These are phyloP conservation scores for Oophaga sylvatica DNA, from an alignment of 2,797 vertebrate genomes.

Conservation along the genomic window DNA sequence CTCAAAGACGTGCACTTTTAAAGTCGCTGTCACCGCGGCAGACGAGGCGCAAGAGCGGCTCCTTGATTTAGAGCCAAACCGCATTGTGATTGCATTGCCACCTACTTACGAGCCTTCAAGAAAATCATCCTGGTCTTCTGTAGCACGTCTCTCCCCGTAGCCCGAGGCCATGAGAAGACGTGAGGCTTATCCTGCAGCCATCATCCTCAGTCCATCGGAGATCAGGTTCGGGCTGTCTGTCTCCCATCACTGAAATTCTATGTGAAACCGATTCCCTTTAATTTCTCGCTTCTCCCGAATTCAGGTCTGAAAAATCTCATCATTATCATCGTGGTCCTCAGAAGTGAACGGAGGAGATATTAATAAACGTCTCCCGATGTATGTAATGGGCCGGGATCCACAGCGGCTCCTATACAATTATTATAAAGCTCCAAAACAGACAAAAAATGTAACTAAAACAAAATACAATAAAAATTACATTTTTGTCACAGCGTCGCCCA, in stretches of 20 bases:
- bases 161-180: slow-evolving; percentile 52
- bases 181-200: slow-evolving; percentile 50
- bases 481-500: too few relatives aligned
- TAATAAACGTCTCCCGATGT: slow-evolving; percentile 19
- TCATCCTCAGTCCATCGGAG: slow-evolving; percentile 28
- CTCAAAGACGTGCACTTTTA: slow-evolving; percentile 35
- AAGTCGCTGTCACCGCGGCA: slow-evolving; percentile 23
- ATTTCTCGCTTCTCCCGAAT: slow-evolving; percentile 19
- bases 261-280: slow-evolving; percentile 35
- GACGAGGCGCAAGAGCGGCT: not conserved
- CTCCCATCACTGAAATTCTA: slow-evolving; percentile 52
- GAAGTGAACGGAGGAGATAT: slow-evolving; percentile 27
- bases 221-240: slow-evolving; percentile 53
- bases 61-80: slow-evolving; percentile 52
- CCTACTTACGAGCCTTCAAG: slow-evolving; percentile 42
- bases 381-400: not conserved
- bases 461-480: too few relatives aligned
- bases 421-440: too few relatives aligned
- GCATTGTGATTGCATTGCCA: slow-evolving; percentile 43
- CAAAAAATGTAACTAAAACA: too few relatives aligned
- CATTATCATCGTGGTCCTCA: slow-evolving; percentile 25
- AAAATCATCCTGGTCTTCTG: slow-evolving; percentile 20
- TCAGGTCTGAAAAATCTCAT: slow-evolving; percentile 6
- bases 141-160: slow-evolving; percentile 42
- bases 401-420: too few relatives aligned